Percentiles rank a stretch among this genome's conserved stretches.
These are phyloP conservation scores for Basileuterus tristriatus DNA, from an alignment of 2,797 vertebrate species.

Conservation along the genomic window DNA sequence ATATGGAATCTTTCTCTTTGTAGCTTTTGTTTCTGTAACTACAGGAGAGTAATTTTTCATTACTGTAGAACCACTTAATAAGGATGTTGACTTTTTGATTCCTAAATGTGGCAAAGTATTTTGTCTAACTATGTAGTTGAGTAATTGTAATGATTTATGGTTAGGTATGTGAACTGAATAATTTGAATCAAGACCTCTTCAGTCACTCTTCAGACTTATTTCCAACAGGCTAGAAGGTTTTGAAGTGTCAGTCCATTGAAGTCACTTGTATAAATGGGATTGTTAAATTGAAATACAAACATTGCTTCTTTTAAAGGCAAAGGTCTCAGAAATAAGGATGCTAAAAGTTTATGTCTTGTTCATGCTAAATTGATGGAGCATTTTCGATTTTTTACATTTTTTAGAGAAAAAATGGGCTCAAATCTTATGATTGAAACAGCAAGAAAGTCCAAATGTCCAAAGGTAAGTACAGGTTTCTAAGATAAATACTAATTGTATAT, in stretches of 20 bases:
- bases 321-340: neutral
- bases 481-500: neutral
- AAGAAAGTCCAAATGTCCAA: constrained; percentile 89
- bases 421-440: constrained; percentile 93
- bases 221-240: neutral
- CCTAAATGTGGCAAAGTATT: neutral
- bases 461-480: constrained; percentile 80
- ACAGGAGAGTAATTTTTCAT: neutral
- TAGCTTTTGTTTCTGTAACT: neutral
- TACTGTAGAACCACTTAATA: neutral
- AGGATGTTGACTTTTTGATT: neutral
- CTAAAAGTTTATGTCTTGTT: neutral
- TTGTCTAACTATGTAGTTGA: neutral
- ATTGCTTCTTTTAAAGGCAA: neutral
- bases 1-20: neutral
- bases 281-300: neutral
- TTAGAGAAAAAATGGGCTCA: constrained; percentile 94
- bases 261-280: neutral
- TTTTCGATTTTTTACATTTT: constrained; percentile 18
- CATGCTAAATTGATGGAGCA: neutral
- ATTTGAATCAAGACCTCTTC: neutral
- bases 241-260: neutral
- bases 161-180: neutral
- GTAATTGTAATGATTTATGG: neutral
- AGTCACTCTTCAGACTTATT: neutral